Conservation (phyloP, 1,140 invertebrate genomes). For the Brachionus asplanchnoidis region DNA sequence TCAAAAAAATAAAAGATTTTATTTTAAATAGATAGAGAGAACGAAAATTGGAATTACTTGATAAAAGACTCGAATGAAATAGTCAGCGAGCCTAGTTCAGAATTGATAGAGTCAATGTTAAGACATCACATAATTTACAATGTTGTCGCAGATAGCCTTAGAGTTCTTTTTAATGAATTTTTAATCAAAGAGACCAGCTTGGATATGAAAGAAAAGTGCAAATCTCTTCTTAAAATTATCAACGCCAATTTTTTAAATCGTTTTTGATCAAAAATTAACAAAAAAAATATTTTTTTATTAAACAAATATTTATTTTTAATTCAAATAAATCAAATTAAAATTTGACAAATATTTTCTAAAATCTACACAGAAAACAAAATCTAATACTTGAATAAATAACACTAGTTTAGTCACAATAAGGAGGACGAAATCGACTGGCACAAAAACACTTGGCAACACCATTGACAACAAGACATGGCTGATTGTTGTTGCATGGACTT, state of each 20-base stretch:
- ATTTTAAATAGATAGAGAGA: conserved; percentile 8
- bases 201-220: conserved; percentile 24
- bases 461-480: conserved; percentile 26
- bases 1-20: no score
- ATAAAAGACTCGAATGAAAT: not conserved
- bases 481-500: conserved; percentile 35
- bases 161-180: conserved; percentile 2
- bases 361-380: not conserved
- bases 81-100: not conserved
- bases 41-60: conserved; percentile 7
- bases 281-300: not conserved
- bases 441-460: conserved; percentile 24
- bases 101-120: not conserved
- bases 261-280: not conserved
- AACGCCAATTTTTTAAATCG: not conserved
- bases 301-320: not conserved
- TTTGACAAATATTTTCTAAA: not conserved
- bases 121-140: not conserved
- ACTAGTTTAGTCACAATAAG: conserved; percentile 30
- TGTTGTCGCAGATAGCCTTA: not conserved
- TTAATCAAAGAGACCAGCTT: conserved; percentile 3
- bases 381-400: not conserved
- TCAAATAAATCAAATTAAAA: not conserved
- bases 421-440: not conserved
- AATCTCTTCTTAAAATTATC: not conserved